phyloP scores from a whole-genome alignment of 2,113 vertebrate species.

The Megaleporinus macrocephalus region DNA sequence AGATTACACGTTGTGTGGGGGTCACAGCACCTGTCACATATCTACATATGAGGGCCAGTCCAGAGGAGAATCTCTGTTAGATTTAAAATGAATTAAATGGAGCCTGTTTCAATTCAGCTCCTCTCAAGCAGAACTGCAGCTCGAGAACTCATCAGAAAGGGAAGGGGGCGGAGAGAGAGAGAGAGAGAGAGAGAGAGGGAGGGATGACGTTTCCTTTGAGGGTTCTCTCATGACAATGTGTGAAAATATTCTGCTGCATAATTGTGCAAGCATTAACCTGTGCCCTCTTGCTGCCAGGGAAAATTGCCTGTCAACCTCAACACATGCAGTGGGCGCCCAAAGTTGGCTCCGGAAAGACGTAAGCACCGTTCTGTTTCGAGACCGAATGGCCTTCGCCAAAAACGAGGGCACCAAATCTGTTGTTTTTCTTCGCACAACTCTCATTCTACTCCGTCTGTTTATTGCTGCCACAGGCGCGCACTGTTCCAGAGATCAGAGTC shows the following conservation, averaged over 20 bases:
- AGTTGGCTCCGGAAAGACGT: constrained; percentile 20
- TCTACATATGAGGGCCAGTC: constrained; percentile 24
- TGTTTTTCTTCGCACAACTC: constrained; percentile 52
- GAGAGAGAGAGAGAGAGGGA: not conserved
- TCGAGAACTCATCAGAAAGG: constrained; percentile 11
- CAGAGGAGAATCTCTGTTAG: constrained; percentile 28
- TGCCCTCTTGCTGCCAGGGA: constrained; percentile 28
- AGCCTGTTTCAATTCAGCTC: constrained; percentile 35
- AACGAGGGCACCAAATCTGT: constrained; percentile 36
- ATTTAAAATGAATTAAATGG: constrained; percentile 43
- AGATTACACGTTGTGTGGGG: not conserved
- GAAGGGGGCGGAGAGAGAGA: not conserved
- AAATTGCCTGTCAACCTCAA: constrained; percentile 34
- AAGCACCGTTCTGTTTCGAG: constrained; percentile 3
- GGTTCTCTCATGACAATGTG: constrained; percentile 42
- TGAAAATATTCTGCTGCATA: constrained; percentile 40
- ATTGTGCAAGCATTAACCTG: constrained; percentile 23
- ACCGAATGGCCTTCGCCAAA: constrained; percentile 13
- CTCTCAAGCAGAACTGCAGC: constrained; percentile 32
- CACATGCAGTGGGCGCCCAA: constrained; percentile 9
- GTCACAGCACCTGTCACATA: constrained; percentile 9
- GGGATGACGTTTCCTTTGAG: constrained; percentile 46
- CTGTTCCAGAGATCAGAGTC: constrained; percentile 51
- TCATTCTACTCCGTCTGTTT: constrained; percentile 59
- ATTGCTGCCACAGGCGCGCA: constrained; percentile 61